These are phyloP conservation scores for Orchesella cincta DNA, from an alignment of 1,140 invertebrate genomes.

Conservation along the genomic window DNA sequence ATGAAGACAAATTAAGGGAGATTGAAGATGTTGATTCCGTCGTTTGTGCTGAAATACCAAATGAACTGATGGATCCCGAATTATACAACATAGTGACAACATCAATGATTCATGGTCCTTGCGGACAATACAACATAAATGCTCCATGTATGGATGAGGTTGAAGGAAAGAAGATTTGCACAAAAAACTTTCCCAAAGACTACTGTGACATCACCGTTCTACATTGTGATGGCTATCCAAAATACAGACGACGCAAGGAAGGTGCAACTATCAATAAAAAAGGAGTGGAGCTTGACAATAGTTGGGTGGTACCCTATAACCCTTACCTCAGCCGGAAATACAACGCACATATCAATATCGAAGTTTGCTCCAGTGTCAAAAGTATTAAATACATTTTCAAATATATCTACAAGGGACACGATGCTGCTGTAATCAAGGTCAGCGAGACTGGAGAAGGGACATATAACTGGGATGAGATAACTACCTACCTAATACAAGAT, in stretches of 20 bases:
- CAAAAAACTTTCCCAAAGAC: constrained; percentile 51
- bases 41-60: constrained; percentile 40
- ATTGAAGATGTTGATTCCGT: constrained; percentile 35
- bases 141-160: constrained; percentile 53
- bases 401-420: constrained; percentile 49
- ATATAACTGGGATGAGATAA: constrained; percentile 49
- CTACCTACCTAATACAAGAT: constrained; percentile 46
- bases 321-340: constrained; percentile 59
- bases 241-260: constrained; percentile 48
- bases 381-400: constrained; percentile 60
- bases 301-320: constrained; percentile 62
- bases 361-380: constrained; percentile 60
- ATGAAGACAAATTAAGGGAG: constrained; percentile 42
- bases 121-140: constrained; percentile 54
- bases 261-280: not conserved
- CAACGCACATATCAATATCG: constrained; percentile 60
- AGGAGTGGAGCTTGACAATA: constrained; percentile 55
- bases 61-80: constrained; percentile 6
- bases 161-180: constrained; percentile 49
- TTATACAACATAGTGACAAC: constrained; percentile 8
- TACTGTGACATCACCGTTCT: constrained; percentile 50
- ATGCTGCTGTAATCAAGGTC: constrained; percentile 39
- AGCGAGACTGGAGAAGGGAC: not conserved
- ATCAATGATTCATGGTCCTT: constrained; percentile 59
- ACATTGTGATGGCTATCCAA: constrained; percentile 55